Base-by-base conservation (phyloP, 2,888 invertebrate genomes). In the Gerris lacustris region DNA sequence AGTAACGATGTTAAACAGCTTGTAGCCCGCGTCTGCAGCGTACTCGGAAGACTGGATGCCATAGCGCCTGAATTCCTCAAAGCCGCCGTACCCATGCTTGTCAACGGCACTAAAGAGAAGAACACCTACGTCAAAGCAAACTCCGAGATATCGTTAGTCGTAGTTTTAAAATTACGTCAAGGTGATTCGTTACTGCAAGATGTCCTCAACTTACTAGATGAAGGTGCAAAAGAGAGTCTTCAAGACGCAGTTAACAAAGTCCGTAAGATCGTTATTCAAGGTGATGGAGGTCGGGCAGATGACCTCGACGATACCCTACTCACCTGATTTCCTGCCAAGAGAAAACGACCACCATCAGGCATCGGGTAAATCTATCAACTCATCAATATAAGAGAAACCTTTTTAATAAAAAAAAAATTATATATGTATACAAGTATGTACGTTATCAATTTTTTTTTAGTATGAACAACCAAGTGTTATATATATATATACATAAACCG, bases 61-160 rank as follows among this genome's bases (percentile, higher is more conserved):
- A 84, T 86, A 80, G 82, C 87, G 47, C 83, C 86, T 0, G 91
- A 91, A 76, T 82, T 93, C 75, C 83, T 92, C 75, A 91, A 88
- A 79, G 83, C 88, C 69, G 82, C 94, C 74, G 84, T 97, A 75
- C 96, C 97, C 0, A 92, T 93, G 82, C 84, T 98, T 76, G 96
- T 98, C 69, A 98, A 96, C 83, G 98, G 98, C 74, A 96, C 96
- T 72, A 97, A 97, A 83, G 98, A 98, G 83, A 97, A 96, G 83
- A 97, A 97, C 82, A 88, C 93, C 67, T 91, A 93, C 79, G 97
- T 98, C 64, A 91, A 94, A 81, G 90, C 93, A 63, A 93, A 94
- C 82, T 92, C 96, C 63, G 98, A 98, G 85, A 86, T 91, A 74
- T 96, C 96, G 7, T 84, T 98, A 68, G 88, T 96, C 67, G 88